These are phyloP conservation scores for Tiaroga cobitis DNA, from an alignment of 2,797 vertebrate genomes.

Conservation along the genomic window DNA sequence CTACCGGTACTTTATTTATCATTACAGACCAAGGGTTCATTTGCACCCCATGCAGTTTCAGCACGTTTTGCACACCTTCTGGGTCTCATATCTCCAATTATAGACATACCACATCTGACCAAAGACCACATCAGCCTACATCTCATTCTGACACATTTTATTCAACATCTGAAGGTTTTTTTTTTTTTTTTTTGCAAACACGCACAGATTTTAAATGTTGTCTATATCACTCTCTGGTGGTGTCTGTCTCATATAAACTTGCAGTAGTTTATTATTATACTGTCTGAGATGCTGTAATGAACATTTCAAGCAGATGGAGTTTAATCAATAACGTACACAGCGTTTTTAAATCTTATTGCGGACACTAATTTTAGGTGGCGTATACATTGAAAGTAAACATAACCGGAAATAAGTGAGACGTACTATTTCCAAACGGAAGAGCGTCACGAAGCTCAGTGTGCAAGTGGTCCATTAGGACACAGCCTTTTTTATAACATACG, in stretches of 20 bases:
- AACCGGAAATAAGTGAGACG: too few species aligned
- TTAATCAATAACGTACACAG: too few species aligned
- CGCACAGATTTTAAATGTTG: not conserved
- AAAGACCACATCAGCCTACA: not conserved
- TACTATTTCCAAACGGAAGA: too few species aligned
- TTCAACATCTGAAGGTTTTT: not conserved
- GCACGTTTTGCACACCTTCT: not conserved
- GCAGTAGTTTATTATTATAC: not conserved
- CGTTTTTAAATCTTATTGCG: too few species aligned
- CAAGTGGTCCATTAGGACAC: too few species aligned
- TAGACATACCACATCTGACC: not conserved
- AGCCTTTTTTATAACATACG: too few species aligned
- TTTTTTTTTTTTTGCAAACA: not conserved
- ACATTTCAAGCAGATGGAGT: not conserved
- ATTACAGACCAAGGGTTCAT: not conserved
- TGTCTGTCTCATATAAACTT: too few species aligned
- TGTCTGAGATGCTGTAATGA: not conserved
- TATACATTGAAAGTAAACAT: too few species aligned
- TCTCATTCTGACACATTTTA: not conserved
- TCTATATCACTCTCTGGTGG: not conserved
- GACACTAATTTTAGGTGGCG: too few species aligned
- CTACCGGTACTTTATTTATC: too few species aligned
- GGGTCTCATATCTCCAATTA: not conserved
- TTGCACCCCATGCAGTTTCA: not conserved
- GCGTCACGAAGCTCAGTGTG: too few species aligned